phyloP scores from a whole-genome alignment of 2,113 vertebrate species.

The Bostrychus sinensis region DNA sequence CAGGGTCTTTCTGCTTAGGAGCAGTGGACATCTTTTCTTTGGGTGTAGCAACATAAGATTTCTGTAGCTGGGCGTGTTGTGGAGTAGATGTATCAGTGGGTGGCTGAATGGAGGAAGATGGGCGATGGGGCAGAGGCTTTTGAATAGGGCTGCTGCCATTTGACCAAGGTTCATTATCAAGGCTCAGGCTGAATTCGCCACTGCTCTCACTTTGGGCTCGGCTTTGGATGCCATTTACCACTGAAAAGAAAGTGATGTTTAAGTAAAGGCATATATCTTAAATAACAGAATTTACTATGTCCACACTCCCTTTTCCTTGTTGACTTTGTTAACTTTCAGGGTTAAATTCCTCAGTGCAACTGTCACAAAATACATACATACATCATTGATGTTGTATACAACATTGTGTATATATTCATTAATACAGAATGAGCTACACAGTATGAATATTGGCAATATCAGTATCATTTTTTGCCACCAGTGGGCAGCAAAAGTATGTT shows the following conservation, averaged over 20 bases:
- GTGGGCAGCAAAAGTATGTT: conserved; percentile 53
- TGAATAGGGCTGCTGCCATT: conserved; percentile 90
- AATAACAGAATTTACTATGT: too few species aligned
- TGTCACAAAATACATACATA: too few species aligned
- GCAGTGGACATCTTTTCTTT: conserved; percentile 53
- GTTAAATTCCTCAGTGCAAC: too few species aligned
- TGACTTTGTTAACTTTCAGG: too few species aligned
- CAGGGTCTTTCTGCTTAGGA: conserved; percentile 78
- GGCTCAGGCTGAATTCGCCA: conserved; percentile 87
- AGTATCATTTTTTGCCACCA: conserved; percentile 37
- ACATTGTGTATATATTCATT: too few species aligned
- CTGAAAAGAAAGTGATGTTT: conserved; percentile 45
- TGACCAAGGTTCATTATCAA: conserved; percentile 89
- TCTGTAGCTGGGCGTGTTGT: conserved; percentile 38
- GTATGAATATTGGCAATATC: not conserved
- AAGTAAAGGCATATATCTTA: not conserved
- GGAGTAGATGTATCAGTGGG: conserved; percentile 74
- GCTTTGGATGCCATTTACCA: conserved; percentile 82
- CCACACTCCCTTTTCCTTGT: too few species aligned
- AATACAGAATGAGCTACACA: too few species aligned
- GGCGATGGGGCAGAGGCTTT: conserved; percentile 77
- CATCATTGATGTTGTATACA: too few species aligned
- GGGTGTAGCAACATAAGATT: conserved; percentile 34
- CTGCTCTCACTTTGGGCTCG: conserved; percentile 94
- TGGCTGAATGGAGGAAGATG: conserved; percentile 80